Evolutionary conservation across 37 sponge, comb jelly and placozoan genomes (phyloP), one percentile per base, ranked within the genome.

Genomic region (Geodia barretti): DNA sequence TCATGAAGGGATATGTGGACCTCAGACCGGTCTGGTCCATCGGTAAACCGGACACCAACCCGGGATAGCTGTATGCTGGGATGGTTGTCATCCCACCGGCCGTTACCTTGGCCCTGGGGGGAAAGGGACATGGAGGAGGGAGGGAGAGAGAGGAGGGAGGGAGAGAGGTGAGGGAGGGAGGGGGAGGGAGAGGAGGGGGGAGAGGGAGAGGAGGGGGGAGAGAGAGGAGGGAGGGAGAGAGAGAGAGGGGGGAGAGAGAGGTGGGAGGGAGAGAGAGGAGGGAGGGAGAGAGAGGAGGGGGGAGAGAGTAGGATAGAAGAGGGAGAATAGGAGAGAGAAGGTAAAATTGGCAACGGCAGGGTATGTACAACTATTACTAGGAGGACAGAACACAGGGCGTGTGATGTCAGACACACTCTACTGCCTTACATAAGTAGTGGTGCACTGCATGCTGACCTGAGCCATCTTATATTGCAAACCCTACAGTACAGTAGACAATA

Each of bases 1-100:
- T 80, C 39, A 81, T 76, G 64, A 80, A 81, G 21, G 81, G 76
- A 33, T 75, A 81, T n/a, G 86, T 72, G 2, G 88, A 82, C 60
- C 88, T 60, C 14, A 88, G 37, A 7, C 84, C 77, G 38, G 76
- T 9, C 40, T 88, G 83, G 58, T 83, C 83, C 23, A 83, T 60
- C 29, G 88, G 82, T 1, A 87, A 70, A 36, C 69, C 68, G 2
- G 68, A 68, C 68, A 68, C 68, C 30, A 83, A 74, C 4, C 83
- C 83, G 7, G 83, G 75, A 36, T 83, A 83, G 54, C 83, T 74
- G 36, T 74, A 83, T 24, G 83, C 71, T 20, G 81, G 83, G 26
- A 83, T 83, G 29, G 41, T 38, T 40, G 79, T 38, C 32, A 79
- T 76, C 23, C 39, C 59, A 31, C 79, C 81, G 32, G 73, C 81